Base-by-base conservation (phyloP, 2,888 invertebrate genomes). In the Apoderus coryli region DNA sequence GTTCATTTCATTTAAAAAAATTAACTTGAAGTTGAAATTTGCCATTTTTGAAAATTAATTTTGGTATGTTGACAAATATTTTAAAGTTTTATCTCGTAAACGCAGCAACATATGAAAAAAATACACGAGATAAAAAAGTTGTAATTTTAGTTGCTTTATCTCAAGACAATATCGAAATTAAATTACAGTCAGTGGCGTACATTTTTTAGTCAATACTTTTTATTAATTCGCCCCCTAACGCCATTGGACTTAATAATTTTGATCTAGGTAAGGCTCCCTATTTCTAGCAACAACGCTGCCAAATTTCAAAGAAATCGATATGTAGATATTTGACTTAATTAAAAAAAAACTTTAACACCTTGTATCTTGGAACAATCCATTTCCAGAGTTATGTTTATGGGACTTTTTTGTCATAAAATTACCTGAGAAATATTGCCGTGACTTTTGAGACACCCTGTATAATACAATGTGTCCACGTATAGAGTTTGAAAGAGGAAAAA, bases 181-280 rank as follows among this genome's bases (percentile, higher is more conserved):
- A 6, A 19, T 7, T 7, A 19, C 6, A 19, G 19, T 6, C n/a
- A 19, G 19, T 19, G 19, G 19, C 19, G 6, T 19, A 19, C 19
- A 19, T 19, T 19, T 19, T 19, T 19, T 19, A 7, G 19, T 7
- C n/a, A 19, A 19, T 19, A 19, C 6, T 19, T 7, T 19, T 19
- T n/a, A n/a, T n/a, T 19, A 19, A 19, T 6, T 6, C n/a, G 19
- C 19, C 19, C 19, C 19, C 19, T n/a, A n/a, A 19, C 19, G 19
- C 19, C 19, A 19, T n/a, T 19, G 19, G 19, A 19, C 19, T 19
- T 19, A 19, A 19, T 19, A 19, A 19, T 7, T 19, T 19, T 19
- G n/a, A 19, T 19, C 19, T 19, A 19, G 19, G 6, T 19, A 19
- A n/a, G 19, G 19, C 19, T n/a, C n/a, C 19, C n/a, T 19, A 19